Evolutionary conservation across 1,140 invertebrate species (phyloP).

Genomic region (Atta cephalotes): DNA sequence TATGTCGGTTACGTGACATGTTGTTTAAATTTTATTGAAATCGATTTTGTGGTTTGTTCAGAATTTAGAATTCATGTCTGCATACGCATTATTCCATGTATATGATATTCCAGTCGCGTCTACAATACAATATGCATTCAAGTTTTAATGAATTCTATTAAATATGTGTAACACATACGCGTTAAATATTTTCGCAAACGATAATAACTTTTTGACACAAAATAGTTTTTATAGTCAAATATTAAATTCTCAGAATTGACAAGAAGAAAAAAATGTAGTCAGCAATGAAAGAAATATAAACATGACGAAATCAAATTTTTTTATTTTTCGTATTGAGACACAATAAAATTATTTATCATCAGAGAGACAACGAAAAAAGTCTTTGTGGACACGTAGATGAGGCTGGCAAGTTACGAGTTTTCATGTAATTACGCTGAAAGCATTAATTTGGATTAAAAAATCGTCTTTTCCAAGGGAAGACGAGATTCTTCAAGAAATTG

Average conservation of each 20-base stretch:
- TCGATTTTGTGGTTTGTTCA: constrained; percentile 43
- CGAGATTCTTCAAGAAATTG: constrained; percentile 72
- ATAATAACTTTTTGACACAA: constrained; percentile 28
- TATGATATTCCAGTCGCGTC: constrained; percentile 3
- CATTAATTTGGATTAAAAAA: constrained; percentile 85
- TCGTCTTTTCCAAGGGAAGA: constrained; percentile 75
- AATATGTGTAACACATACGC: constrained; percentile 6
- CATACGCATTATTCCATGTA: constrained; percentile 12
- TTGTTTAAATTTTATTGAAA: constrained; percentile 60
- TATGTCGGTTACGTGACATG: constrained; percentile 34
- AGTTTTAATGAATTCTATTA: constrained; percentile 51
- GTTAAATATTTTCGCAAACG: constrained; percentile 29
- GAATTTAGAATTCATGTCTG: constrained; percentile 40
- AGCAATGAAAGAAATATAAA: not conserved
- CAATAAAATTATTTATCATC: constrained; percentile 63
- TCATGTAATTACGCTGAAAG: constrained; percentile 83
- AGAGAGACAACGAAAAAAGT: constrained; percentile 17
- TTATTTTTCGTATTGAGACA: not conserved
- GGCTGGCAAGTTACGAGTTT: constrained; percentile 76
- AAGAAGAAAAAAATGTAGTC: not conserved
- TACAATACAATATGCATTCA: constrained; percentile 25
- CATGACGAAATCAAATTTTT: not conserved
- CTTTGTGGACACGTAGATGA: constrained; percentile 41
- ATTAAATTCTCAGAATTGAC: not conserved
- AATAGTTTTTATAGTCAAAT: constrained; percentile 1